phyloP scores from a whole-genome alignment of 2,888 invertebrate genomes.

The Rapana venosa region DNA sequence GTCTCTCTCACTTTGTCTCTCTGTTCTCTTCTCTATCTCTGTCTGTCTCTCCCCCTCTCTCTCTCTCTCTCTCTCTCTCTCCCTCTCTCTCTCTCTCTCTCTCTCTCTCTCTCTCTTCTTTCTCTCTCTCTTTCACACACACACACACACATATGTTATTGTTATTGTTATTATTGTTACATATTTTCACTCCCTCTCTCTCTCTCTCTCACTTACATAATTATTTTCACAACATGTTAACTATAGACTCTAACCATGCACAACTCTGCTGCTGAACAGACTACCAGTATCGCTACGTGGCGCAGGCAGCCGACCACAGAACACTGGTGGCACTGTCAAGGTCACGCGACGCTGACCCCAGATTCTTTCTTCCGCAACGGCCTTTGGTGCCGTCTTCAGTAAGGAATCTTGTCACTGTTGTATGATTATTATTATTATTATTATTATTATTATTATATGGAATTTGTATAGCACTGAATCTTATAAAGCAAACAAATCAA shows the following conservation, averaged over 20 bases:
- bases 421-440: too few relatives aligned
- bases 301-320: slow-evolving; percentile 87
- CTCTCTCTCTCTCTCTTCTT: background rate
- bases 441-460: too few relatives aligned
- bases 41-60: too few relatives aligned
- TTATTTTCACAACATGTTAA: background rate
- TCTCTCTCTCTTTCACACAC: background rate
- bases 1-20: too few relatives aligned
- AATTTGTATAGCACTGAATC: too few relatives aligned
- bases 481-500: too few relatives aligned
- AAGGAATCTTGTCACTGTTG: background rate
- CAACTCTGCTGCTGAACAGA: slow-evolving; percentile 72
- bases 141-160: too few relatives aligned
- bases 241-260: background rate
- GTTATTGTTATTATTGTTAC: too few relatives aligned
- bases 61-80: too few relatives aligned
- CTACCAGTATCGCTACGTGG: slow-evolving; percentile 85
- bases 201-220: background rate
- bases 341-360: slow-evolving; percentile 83
- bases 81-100: background rate
- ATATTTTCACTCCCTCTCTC: too few relatives aligned
- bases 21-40: too few relatives aligned
- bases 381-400: slow-evolving; percentile 59
- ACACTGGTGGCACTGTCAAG: slow-evolving; percentile 89
- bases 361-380: slow-evolving; percentile 87